Percentiles rank a stretch among this genome's conserved stretches.
Conservation (phyloP, 2,797 vertebrate genomes). For the Lepus oiostolus region DNA sequence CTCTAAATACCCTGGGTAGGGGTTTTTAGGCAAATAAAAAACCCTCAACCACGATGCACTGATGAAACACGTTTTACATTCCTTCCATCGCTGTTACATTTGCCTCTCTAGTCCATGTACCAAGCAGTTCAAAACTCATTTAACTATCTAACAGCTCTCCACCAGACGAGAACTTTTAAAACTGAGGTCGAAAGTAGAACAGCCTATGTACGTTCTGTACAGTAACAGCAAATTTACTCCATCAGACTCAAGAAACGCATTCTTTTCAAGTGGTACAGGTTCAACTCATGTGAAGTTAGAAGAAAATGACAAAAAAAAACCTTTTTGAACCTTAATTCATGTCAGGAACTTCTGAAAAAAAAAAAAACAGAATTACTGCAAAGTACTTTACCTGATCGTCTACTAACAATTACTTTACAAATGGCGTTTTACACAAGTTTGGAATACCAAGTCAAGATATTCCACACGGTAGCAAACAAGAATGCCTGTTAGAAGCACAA, state of each 20-base stretch:
- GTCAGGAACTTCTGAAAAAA: slow-evolving; percentile 51
- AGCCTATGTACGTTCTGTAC: slow-evolving; percentile 16
- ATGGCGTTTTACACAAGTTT: neutral
- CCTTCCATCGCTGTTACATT: slow-evolving; percentile 36
- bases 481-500: neutral
- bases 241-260: slow-evolving; percentile 1
- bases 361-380: slow-evolving; percentile 27
- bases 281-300: slow-evolving; percentile 34
- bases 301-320: slow-evolving; percentile 1
- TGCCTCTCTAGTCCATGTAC: slow-evolving; percentile 15
- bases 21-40: slow-evolving; percentile 59
- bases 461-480: neutral
- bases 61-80: slow-evolving; percentile 51
- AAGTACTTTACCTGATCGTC: neutral
- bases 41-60: slow-evolving; percentile 23
- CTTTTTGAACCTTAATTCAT: slow-evolving; percentile 34
- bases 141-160: slow-evolving; percentile 39
- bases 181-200: slow-evolving; percentile 21
- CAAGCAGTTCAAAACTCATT: slow-evolving; percentile 54
- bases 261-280: neutral
- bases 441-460: neutral
- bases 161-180: neutral
- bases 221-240: neutral
- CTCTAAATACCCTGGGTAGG: neutral
- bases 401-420: slow-evolving; percentile 22